Evolutionary conservation across 2,888 invertebrate species (phyloP).

Genomic region (Aphodius sticticus): DNA sequence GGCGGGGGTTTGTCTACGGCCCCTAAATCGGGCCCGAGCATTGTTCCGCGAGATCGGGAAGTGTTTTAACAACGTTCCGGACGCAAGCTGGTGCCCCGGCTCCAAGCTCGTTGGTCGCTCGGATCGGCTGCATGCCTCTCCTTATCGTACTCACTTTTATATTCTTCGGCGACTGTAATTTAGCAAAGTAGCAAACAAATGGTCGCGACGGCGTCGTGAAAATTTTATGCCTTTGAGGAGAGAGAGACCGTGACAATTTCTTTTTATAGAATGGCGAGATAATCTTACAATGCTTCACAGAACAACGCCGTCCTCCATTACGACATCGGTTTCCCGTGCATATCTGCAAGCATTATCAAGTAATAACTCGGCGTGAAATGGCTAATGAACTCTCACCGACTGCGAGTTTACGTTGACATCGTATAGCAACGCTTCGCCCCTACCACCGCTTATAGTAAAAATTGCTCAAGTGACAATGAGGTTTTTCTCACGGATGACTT

Average conservation of each 20-base stretch:
- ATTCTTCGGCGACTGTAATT: constrained; percentile 38
- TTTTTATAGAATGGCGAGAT: constrained; percentile 32
- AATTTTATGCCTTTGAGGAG: constrained; percentile 32
- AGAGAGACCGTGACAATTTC: constrained; percentile 30
- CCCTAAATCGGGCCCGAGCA: constrained; percentile 13
- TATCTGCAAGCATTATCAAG: not conserved
- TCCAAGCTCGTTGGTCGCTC: not conserved
- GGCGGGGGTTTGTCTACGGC: not conserved
- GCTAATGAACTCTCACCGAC: not conserved
- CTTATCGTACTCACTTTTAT: constrained; percentile 40
- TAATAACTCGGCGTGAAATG: not conserved
- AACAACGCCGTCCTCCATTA: not conserved
- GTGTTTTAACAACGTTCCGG: constrained; percentile 35
- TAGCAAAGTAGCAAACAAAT: constrained; percentile 38
- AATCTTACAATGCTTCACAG: constrained; percentile 17
- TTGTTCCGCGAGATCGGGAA: constrained; percentile 38
- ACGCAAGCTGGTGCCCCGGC: constrained; percentile 7
- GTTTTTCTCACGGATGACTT: too few species aligned
- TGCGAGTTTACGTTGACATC: not conserved
- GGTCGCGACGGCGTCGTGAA: constrained; percentile 31
- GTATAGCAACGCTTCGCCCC: not conserved
- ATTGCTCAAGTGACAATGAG: too few species aligned
- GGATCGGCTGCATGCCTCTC: constrained; percentile 31
- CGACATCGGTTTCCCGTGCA: not conserved
- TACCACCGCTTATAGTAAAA: too few species aligned